Evolutionary conservation across 2,888 invertebrate species (phyloP).

Genomic region (Ceriagrion tenellum): DNA sequence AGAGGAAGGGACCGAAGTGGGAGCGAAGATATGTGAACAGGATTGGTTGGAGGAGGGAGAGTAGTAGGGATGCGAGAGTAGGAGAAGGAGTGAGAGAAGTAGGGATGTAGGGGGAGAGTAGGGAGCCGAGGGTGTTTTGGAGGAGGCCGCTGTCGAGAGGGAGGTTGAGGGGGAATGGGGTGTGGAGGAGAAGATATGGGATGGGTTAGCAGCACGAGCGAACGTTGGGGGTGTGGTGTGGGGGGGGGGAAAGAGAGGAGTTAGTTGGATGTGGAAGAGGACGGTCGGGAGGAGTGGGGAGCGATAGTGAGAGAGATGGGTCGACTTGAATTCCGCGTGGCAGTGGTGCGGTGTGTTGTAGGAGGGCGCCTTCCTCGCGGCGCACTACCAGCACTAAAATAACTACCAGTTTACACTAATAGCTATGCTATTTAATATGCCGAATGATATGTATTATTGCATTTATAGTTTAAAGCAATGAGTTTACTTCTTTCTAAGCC

Average conservation of each 20-base stretch:
- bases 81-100: neutral
- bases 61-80: neutral
- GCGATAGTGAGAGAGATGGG: too few species aligned
- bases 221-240: neutral
- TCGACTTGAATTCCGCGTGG: too few species aligned
- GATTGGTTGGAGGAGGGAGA: neutral
- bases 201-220: neutral
- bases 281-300: neutral
- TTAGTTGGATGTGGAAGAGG: neutral
- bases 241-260: neutral
- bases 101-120: neutral
- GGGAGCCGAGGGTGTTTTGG: neutral
- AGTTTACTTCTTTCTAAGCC: too few species aligned
- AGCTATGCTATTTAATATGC: too few species aligned
- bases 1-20: neutral
- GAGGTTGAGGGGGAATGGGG: neutral
- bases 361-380: neutral
- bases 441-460: too few species aligned
- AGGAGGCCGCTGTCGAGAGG: neutral
- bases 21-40: constrained; percentile 35
- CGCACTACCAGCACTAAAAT: too few species aligned
- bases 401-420: too few species aligned
- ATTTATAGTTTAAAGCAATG: too few species aligned
- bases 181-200: neutral
- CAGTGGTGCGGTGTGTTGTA: neutral